phyloP scores from a whole-genome alignment of 1,140 invertebrate species.

The Heliconius himera region DNA sequence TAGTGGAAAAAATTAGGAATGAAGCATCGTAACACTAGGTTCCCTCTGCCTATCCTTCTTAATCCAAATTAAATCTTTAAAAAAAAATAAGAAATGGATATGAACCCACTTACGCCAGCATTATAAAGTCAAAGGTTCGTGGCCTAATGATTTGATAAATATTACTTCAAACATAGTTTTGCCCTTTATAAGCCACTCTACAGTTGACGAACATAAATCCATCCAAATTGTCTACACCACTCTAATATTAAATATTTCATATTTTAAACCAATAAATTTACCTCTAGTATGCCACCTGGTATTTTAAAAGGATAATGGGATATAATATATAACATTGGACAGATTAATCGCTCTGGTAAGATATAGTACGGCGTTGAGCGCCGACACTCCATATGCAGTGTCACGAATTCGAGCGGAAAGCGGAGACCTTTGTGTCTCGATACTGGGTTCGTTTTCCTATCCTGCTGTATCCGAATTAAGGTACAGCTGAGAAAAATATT shows the following conservation, averaged over 20 bases:
- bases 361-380: too few species aligned
- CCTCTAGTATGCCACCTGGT: background rate
- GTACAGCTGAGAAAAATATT: too few species aligned
- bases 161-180: slow-evolving; percentile 48
- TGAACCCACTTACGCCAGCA: background rate
- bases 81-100: background rate
- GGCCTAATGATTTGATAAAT: slow-evolving; percentile 45
- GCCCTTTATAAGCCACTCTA: slow-evolving; percentile 39
- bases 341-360: too few species aligned
- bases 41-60: too few species aligned
- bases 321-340: background rate
- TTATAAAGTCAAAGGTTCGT: slow-evolving; percentile 16
- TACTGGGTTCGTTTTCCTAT: too few species aligned
- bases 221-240: slow-evolving; percentile 35
- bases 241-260: slow-evolving; percentile 11
- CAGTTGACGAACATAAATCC: slow-evolving; percentile 45
- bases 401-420: too few species aligned
- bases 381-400: too few species aligned
- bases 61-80: too few species aligned
- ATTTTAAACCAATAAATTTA: slow-evolving; percentile 6
- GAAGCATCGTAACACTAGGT: background rate
- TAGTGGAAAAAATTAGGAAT: too few species aligned
- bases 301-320: background rate
- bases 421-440: too few species aligned
- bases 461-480: too few species aligned